These are phyloP conservation scores for Sylvia borin DNA, from an alignment of 2,797 vertebrate species.

Conservation along the genomic window DNA sequence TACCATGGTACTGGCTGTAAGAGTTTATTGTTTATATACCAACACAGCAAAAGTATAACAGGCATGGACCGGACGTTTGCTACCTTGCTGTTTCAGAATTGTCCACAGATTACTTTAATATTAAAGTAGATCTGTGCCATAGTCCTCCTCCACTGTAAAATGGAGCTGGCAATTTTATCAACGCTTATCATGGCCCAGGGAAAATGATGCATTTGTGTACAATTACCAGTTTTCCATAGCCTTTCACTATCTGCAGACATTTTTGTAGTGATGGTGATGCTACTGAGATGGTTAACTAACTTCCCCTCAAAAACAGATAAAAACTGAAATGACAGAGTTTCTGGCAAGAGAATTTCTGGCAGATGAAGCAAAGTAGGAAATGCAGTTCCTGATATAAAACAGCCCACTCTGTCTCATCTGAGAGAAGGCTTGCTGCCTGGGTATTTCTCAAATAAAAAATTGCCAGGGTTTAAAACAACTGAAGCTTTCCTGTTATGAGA, in stretches of 20 bases:
- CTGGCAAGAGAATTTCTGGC: constrained; percentile 50
- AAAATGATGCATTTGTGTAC: background rate
- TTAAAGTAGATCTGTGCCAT: background rate
- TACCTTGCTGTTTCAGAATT: background rate
- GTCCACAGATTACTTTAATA: background rate
- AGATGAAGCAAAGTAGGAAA: constrained; percentile 45
- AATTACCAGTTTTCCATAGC: constrained; percentile 7
- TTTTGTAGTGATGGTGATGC: background rate
- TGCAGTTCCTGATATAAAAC: constrained; percentile 22
- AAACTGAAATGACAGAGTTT: constrained; percentile 45
- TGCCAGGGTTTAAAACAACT: constrained; percentile 14
- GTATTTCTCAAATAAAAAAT: constrained; percentile 41
- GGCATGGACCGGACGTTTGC: background rate
- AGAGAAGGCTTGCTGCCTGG: background rate
- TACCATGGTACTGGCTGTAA: background rate
- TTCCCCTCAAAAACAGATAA: constrained; percentile 8
- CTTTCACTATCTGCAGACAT: constrained; percentile 14
- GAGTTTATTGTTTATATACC: background rate
- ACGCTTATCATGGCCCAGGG: background rate
- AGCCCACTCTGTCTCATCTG: constrained; percentile 35
- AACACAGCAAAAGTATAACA: background rate
- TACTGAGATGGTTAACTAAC: constrained; percentile 19
- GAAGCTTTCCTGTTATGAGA: background rate
- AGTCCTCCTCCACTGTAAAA: background rate
- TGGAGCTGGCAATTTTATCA: background rate